Base-by-base conservation (phyloP, 1,140 invertebrate species). In the Rhagoletis pomonella region DNA sequence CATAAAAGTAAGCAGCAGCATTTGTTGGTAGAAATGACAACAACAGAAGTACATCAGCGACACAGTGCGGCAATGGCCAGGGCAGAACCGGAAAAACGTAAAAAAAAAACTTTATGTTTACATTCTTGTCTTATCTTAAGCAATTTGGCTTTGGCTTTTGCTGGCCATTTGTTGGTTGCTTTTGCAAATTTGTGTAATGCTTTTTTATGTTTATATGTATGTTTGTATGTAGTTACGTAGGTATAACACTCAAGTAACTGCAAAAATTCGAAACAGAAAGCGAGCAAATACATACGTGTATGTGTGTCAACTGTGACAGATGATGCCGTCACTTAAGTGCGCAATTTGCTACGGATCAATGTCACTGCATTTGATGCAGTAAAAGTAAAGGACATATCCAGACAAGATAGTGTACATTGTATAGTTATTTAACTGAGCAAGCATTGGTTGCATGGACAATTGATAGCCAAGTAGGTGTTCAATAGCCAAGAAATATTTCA, bases 271-370 rank as follows among this genome's bases (percentile, higher is more conserved):
- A 7, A 50, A 19, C 0, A 17, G 4, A 67, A 6, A 19, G 73
- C 4, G 6, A 50, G 73, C 14, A 39, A 47, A 29, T 29, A 29
- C 29, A 29, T 29, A 29, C n/a, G n/a, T 29, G 29, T 29, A n/a
- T 55, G 3, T 50, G 47, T 77, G 73, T n/a, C 44, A 77, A 77
- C 73, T 55, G 47, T 81, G 73, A 81, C 73, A 81, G 47, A 55
- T 12, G 73, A 81, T 55, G 47, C 47, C 47, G 47, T 81, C 47
- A 55, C 73, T 81, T 81, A 81, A 55, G 73, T 81, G 73, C 47
- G n/a, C 47, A 47, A 81, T 81, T 81, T 81, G 73, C 73, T 81
- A 19, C 50, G 14, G 44, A 81, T 81, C 42, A 73, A 81, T 81
- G 73, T 81, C 73, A n/a, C n/a, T 47, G 73, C n/a, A 10, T 4